Base-by-base conservation (phyloP, 2,888 invertebrate species). In the Lochmaea crataegi region DNA sequence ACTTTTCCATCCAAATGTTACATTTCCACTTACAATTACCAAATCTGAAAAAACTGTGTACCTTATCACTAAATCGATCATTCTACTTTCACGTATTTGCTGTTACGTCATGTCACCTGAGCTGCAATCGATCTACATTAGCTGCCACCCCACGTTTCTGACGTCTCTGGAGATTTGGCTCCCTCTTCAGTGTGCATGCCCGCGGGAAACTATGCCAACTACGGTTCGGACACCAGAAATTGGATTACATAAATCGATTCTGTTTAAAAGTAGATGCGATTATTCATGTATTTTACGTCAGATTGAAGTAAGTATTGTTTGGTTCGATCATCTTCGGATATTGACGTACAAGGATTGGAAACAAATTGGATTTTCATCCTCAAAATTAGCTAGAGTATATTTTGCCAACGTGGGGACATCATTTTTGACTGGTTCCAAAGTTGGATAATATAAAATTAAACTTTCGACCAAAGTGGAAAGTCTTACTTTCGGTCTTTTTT, bases 171-270 rank as follows among this genome's bases (percentile, higher is more conserved):
- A 74, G 79, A 79, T 81, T 80, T 79, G 79, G 72, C 63, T 77
- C 80, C 81, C 80, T 74, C 70, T 38, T 51, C 57, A 18, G 51
- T 16, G 51, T 68, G 14, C 51, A 56, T 56, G 42, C 64, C 76
- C 74, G 56, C 51, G 74, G 75, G 79, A 79, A 82, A 81, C 80
- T 81, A 77, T 78, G 80, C 80, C 77, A 78, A 81, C 80, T 80
- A 77, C 75, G 75, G 70, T 73, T 78, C 76, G 76, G 79, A 78
- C 79, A 75, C 75, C 70, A 72, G 79, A 78, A 83, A 83, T 82
- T 83, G 82, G 82, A 83, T 83, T 83, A 83, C 78, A 77, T 78
- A 80, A 83, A 83, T 83, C 83, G 82, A 83, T 81, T 81, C 80
- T 80, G 42, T 12, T 77, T 76, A 77, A 79, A 81, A 81, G 81